phyloP scores from a whole-genome alignment of 2,113 vertebrate genomes.

The Rhipidura dahli region DNA sequence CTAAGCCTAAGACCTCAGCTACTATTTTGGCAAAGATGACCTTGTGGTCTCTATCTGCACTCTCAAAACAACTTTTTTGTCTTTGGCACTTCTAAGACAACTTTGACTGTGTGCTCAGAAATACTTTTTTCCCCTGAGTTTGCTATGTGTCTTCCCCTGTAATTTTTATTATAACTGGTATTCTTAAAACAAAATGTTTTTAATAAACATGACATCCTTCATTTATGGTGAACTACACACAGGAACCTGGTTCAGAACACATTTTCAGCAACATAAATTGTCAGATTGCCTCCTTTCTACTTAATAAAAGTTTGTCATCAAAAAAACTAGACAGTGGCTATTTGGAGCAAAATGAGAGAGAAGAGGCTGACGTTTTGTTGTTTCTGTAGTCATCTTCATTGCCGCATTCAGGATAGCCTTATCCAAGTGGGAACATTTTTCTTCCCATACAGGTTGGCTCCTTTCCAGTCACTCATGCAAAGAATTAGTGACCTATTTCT shows the following conservation, averaged over 20 bases:
- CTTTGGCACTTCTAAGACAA: not conserved
- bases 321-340: not conserved
- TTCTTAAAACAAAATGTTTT: not conserved
- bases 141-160: not conserved
- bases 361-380: not conserved
- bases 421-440: not conserved
- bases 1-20: not conserved
- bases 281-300: not conserved
- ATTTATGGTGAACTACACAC: not conserved
- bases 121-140: not conserved
- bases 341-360: not conserved
- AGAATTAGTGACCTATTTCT: not conserved
- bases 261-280: not conserved
- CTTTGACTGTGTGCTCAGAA: not conserved
- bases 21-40: not conserved
- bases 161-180: not conserved
- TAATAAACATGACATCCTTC: not conserved
- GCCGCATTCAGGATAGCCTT: not conserved
- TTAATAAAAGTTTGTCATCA: not conserved
- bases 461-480: not conserved
- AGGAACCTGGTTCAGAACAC: not conserved
- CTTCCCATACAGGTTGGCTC: not conserved
- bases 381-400: not conserved
- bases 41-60: not conserved
- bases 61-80: not conserved